Evolutionary conservation across 2,113 vertebrate species (phyloP), one percentile per base, ranked within the genome.

Genomic region (Odontesthes bonariensis): DNA sequence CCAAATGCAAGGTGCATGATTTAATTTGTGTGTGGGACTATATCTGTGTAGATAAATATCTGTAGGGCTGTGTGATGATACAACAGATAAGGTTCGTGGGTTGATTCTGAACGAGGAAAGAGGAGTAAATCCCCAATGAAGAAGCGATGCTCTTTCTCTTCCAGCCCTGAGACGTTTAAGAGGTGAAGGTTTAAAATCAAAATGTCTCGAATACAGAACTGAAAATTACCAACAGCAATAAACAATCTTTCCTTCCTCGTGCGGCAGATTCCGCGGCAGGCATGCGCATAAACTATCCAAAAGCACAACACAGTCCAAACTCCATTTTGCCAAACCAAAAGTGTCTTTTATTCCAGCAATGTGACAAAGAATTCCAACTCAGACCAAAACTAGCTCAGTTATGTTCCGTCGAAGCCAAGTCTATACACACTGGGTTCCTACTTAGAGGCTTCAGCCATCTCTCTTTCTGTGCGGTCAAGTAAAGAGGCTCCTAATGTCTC

Each of bases 1-100:
- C 88, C 80, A 92, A 89, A 83, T 82, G 76, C 65, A 80, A 79
- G 74, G 52, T 79, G 86, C 85, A 91, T 90, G 86, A 92, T 94
- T 92, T 84, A 42, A 88, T 86, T 40, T 32, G 47, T 61, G 54
- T 69, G 71, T 84, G 74, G 60, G 79, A 75, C 80, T 66, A 14
- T 44, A 87, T 86, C 38, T 32, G 46, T 60, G 53, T 71, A 69
- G 82, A 72, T 57, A 77, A 75, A 1, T 44, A 68, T 52, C 40
- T 42, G 16, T 54, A n/a, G n/a, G 35, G 8, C 35, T 44, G 16
- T 52, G 53, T 20, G 11, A 42, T 33, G 11, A 79, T 54, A 32
- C 9, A 16, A 60, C 13, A 20, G 19, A 42, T 53, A 1, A 4
- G 11, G 19, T 61, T 49, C 40, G 38, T 57, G 40, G 46, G 74